Evolutionary conservation across 2,888 invertebrate species (phyloP).

Genomic region (Deroplatys truncata): DNA sequence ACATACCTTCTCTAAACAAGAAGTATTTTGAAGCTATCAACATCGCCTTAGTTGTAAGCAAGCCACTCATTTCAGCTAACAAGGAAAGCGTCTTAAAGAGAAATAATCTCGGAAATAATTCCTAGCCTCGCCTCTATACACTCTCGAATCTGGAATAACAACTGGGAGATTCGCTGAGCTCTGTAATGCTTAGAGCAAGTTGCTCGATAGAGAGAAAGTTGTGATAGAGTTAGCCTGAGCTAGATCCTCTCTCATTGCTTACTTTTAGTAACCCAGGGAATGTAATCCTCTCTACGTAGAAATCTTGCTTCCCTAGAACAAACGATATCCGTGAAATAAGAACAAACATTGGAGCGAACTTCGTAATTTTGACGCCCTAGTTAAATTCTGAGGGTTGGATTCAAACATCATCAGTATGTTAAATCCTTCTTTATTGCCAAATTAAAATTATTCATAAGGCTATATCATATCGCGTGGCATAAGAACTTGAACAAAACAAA

Average conservation of each 20-base stretch:
- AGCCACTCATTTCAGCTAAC: background rate
- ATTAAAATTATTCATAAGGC: no score
- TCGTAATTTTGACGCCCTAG: background rate
- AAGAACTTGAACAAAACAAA: no score
- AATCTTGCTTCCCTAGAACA: background rate
- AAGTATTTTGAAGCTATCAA: no score
- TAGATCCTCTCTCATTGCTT: background rate
- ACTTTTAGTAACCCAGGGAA: background rate
- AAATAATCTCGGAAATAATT: background rate
- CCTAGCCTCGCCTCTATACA: background rate
- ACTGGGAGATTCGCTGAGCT: background rate
- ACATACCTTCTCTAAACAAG: no score
- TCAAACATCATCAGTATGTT: no score
- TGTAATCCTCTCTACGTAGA: background rate
- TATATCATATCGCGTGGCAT: no score
- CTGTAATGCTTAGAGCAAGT: background rate
- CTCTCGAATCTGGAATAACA: slow-evolving; percentile 4
- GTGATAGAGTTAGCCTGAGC: background rate
- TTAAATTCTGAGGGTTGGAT: no score
- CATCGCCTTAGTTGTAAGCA: no score
- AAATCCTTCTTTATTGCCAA: no score
- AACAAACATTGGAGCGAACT: background rate
- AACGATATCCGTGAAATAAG: background rate
- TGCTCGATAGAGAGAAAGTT: background rate
- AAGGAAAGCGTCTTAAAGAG: background rate